Percentiles rank a stretch among this genome's conserved stretches.
Evolutionary conservation across 1,140 invertebrate genomes (phyloP).

Genomic region (Halesus radiatus): DNA sequence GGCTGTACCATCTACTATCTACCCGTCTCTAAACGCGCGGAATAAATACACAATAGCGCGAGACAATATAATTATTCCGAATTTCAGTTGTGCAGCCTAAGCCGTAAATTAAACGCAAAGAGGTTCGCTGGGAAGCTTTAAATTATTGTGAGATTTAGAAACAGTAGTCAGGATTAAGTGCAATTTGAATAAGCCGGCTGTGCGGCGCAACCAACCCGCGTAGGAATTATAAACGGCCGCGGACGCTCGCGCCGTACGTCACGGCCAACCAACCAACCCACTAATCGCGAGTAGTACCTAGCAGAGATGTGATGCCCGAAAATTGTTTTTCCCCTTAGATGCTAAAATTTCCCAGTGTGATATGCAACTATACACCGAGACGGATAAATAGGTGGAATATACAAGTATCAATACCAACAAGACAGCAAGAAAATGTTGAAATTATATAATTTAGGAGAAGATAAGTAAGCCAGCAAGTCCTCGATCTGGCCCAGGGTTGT

Average conservation of each 20-base stretch:
- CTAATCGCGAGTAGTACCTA: background rate
- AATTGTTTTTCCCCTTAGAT: too few species aligned
- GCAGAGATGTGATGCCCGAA: background rate
- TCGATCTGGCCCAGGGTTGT: too few species aligned
- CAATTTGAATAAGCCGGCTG: slow-evolving; percentile 56
- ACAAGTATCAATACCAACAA: too few species aligned
- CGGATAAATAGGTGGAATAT: too few species aligned
- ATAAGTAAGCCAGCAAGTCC: too few species aligned
- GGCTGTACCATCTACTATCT: slow-evolving; percentile 22
- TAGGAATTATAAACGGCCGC: background rate
- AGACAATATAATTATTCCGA: slow-evolving; percentile 58
- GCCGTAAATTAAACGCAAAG: slow-evolving; percentile 58
- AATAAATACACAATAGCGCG: slow-evolving; percentile 54
- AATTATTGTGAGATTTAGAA: slow-evolving; percentile 58
- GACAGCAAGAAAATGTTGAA: too few species aligned
- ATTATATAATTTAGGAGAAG: too few species aligned
- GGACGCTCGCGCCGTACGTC: background rate
- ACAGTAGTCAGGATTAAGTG: slow-evolving; percentile 57
- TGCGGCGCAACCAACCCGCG: background rate
- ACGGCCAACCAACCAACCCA: background rate
- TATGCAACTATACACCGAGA: too few species aligned
- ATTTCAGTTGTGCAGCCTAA: slow-evolving; percentile 50
- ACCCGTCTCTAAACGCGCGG: slow-evolving; percentile 7
- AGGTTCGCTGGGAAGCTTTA: slow-evolving; percentile 55
- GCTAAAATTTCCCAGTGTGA: too few species aligned